Conservation (phyloP, 2,113 vertebrate species). For the Candoia aspera region DNA sequence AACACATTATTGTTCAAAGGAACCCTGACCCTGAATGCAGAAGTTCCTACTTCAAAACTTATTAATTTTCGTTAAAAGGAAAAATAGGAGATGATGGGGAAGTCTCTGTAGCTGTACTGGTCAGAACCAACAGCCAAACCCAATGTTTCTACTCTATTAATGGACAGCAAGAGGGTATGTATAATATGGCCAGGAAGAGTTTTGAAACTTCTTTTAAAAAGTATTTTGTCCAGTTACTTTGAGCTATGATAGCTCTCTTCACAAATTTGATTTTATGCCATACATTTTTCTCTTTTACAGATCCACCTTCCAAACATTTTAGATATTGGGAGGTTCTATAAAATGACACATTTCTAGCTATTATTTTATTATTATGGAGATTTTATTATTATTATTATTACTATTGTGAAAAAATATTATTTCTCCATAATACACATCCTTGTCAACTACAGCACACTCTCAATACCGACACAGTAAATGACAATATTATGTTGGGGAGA, state of each 20-base stretch:
- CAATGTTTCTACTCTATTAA: neutral
- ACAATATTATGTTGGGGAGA: neutral
- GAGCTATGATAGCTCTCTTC: neutral
- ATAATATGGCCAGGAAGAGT: neutral
- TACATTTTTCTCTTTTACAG: neutral
- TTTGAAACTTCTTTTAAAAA: neutral
- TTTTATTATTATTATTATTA: neutral
- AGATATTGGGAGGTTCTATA: neutral
- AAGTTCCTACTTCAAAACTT: neutral
- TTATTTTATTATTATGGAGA: neutral
- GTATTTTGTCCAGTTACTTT: neutral
- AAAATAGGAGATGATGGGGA: neutral
- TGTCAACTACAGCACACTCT: neutral
- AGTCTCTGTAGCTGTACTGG: neutral
- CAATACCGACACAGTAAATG: neutral
- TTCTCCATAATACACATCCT: neutral
- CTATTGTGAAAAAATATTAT: neutral
- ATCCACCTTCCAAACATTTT: neutral
- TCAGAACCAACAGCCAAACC: neutral
- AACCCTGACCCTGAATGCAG: neutral
- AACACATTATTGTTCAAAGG: neutral
- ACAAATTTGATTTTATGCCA: neutral
- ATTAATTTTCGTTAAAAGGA: neutral
- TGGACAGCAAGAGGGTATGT: neutral
- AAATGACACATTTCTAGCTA: neutral